A percentile compares a stretch with the other conserved stretches of the same genome.
Conservation (phyloP, 2,113 vertebrate genomes). For the Pardalotus punctatus region DNA sequence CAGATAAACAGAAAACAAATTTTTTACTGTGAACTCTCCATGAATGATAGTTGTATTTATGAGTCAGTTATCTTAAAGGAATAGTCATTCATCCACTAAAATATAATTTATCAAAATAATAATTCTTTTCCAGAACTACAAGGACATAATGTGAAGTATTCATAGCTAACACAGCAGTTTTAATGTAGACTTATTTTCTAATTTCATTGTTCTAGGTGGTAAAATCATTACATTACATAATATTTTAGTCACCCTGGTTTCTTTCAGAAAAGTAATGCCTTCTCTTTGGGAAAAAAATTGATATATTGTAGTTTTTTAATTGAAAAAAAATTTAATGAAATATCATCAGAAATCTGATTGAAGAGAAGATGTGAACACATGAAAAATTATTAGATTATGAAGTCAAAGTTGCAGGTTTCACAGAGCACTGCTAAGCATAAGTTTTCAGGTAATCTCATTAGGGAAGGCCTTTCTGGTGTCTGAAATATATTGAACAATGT, state of each 20-base stretch:
- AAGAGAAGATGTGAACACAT: background rate
- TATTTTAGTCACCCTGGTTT: background rate
- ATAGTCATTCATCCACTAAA: background rate
- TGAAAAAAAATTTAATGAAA: background rate
- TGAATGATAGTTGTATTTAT: background rate
- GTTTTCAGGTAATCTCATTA: background rate
- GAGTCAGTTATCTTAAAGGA: background rate
- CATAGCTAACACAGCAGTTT: background rate
- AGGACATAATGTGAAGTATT: background rate
- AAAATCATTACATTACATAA: background rate
- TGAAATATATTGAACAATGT: background rate
- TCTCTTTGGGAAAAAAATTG: background rate
- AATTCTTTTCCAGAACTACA: background rate
- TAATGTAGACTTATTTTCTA: background rate
- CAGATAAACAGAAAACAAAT: background rate
- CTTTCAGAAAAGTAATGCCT: background rate
- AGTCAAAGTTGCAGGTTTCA: background rate
- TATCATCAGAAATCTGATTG: background rate
- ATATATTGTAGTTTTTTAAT: fast-evolving
- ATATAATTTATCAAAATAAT: background rate
- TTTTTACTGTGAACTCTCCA: background rate
- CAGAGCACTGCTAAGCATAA: background rate
- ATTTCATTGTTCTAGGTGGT: background rate
- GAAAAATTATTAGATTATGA: background rate
- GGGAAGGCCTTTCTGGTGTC: background rate